Base-by-base conservation (phyloP, 2,888 invertebrate species). In the Nemotelus nigrinus region DNA sequence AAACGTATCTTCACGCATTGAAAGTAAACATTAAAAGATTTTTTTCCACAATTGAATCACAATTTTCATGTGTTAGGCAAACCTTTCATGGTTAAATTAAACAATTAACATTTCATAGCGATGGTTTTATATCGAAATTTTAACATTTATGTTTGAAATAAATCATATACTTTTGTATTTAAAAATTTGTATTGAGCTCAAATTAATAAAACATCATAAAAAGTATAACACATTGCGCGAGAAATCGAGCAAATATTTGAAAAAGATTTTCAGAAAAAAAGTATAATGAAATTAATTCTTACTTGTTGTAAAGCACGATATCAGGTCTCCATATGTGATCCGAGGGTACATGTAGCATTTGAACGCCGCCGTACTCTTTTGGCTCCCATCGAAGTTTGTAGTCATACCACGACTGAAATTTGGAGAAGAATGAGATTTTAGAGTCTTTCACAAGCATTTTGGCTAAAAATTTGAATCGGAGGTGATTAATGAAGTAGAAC, bases 341-440 rank as follows among this genome's bases (percentile, higher is more conserved):
- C 78, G 94, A 94, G 80, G 94, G 94, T 81, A 95, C 94, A 85
- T 95, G 94, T 78, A 95, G 88, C 91, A 93, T 94, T 84, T 93
- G 93, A 78, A 94, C 94, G 71, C 94, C 94, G 44, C 94, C 94
- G 85, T 94, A 95, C 85, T 95, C 94, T 83, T 91, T 92, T 44
- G 95, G 95, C 87, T 95, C 94, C 95, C 95, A 94, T 83, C 92
- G 91, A 78, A 95, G 88, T 86, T 95, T 95, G 89, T 94, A 94
- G 87, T 95, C 95, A 86, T 93, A 92, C 95, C 95, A 95, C 81
- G 93, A 93, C 93, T 94, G 88, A 45, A 88, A 74, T 44, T 76
- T 81, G 84, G 80, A 53, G 77, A 79, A 77, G 80, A 80, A 25
- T 25, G 25, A 25, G 1, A 25, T 68, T 89, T 90, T 90, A 58